These are phyloP conservation scores for Ramphastos sulfuratus DNA, from an alignment of 2,113 vertebrate species.

Conservation along the genomic window DNA sequence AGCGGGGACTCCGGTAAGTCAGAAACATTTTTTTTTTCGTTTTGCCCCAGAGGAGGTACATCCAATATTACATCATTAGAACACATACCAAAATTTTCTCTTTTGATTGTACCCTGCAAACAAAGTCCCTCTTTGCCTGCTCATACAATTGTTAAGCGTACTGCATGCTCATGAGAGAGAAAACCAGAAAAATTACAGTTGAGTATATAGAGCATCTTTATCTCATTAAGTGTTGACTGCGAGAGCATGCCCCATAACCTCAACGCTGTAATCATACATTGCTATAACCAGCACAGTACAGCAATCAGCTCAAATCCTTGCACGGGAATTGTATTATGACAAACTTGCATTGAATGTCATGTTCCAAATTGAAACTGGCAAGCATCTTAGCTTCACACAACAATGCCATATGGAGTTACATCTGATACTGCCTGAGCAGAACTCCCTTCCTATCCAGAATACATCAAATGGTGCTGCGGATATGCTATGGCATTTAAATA, in stretches of 20 bases:
- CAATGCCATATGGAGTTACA: slow-evolving; percentile 77
- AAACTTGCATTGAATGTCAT: slow-evolving; percentile 62
- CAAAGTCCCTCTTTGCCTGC: background rate
- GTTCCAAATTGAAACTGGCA: slow-evolving; percentile 70
- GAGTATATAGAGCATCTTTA: background rate
- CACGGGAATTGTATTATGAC: slow-evolving; percentile 26
- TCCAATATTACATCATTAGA: background rate
- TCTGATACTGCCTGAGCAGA: slow-evolving; percentile 70
- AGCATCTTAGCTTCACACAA: slow-evolving; percentile 35
- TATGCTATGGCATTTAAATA: slow-evolving; percentile 77
- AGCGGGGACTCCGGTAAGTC: background rate
- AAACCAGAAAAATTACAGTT: background rate
- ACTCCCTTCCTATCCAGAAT: slow-evolving; percentile 63
- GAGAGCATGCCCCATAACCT: background rate
- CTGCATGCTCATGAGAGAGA: background rate
- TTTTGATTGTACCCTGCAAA: background rate
- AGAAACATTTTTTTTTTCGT: background rate
- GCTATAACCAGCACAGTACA: background rate
- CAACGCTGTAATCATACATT: background rate
- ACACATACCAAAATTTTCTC: background rate
- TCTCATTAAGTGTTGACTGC: background rate
- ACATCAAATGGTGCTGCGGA: slow-evolving; percentile 71
- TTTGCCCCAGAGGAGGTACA: background rate
- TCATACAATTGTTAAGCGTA: background rate
- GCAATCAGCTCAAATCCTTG: slow-evolving; percentile 8